Conservation (phyloP, 2,113 vertebrate species). For the Lipotes vexillifer region DNA sequence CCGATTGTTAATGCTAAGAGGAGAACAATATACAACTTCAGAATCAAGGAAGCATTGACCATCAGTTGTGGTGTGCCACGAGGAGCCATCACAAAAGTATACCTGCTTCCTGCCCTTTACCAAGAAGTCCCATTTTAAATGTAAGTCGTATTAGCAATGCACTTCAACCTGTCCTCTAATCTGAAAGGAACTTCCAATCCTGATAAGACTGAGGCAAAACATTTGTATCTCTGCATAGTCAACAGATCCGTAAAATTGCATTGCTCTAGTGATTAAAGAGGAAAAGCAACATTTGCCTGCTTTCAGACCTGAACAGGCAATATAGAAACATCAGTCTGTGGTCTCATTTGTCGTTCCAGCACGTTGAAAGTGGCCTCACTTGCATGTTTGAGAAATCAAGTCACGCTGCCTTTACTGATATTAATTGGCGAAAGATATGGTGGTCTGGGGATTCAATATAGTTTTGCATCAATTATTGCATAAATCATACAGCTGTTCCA, state of each 20-base stretch:
- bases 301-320: background rate
- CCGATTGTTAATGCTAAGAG: background rate
- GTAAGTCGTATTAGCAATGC: background rate
- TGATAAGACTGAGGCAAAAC: background rate
- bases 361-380: background rate
- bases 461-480: conserved; percentile 8
- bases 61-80: background rate
- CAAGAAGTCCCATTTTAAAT: background rate
- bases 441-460: background rate
- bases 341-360: background rate
- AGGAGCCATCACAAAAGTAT: background rate
- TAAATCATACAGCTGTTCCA: conserved; percentile 26
- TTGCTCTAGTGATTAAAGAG: background rate
- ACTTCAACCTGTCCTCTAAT: background rate
- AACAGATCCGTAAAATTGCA: background rate
- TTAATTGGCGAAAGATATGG: background rate
- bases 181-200: background rate
- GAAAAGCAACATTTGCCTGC: background rate
- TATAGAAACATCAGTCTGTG: background rate
- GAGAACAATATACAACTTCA: background rate
- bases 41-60: background rate
- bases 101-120: background rate
- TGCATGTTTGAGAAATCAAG: conserved; percentile 2
- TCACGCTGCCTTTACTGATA: background rate
- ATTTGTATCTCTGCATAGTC: background rate